A percentile compares a stretch with the other conserved stretches of the same genome.
Evolutionary conservation across 2,113 vertebrate genomes (phyloP).

Genomic region (Ellobius talpinus): DNA sequence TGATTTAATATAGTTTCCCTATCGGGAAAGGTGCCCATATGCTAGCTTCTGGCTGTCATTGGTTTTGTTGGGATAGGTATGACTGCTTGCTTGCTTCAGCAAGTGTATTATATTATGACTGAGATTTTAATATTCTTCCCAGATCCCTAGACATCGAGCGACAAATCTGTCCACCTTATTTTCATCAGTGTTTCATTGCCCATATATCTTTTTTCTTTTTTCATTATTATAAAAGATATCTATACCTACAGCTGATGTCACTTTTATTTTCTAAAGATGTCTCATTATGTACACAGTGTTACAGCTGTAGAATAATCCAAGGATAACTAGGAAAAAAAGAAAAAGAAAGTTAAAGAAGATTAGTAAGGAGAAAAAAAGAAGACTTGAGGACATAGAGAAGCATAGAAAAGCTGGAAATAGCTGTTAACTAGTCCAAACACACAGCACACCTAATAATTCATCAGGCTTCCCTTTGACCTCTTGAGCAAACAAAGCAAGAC

Average conservation of each 20-base stretch:
- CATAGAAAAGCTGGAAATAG: conserved; percentile 61
- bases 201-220: conserved; percentile 70
- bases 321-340: conserved; percentile 89
- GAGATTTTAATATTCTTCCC: conserved; percentile 53
- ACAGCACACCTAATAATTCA: not conserved
- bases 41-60: not conserved
- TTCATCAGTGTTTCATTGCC: conserved; percentile 61
- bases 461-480: not conserved
- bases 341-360: conserved; percentile 84
- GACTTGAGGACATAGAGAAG: conserved; percentile 56
- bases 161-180: conserved; percentile 49
- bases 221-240: conserved; percentile 80
- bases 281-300: conserved; percentile 84
- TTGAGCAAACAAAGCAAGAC: conserved; percentile 41
- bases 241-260: conserved; percentile 85
- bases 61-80: not conserved
- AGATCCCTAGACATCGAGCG: not conserved
- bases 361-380: conserved; percentile 68
- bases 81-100: conserved; percentile 46
- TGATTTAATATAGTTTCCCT: conserved; percentile 2
- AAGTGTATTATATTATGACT: not conserved
- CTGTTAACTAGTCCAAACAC: conserved; percentile 50
- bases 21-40: not conserved
- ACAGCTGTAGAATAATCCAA: conserved; percentile 87
- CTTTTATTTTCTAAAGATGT: conserved; percentile 86